Evolutionary conservation across 2,797 vertebrate species (phyloP).

Genomic region (Syncerus caffer): DNA sequence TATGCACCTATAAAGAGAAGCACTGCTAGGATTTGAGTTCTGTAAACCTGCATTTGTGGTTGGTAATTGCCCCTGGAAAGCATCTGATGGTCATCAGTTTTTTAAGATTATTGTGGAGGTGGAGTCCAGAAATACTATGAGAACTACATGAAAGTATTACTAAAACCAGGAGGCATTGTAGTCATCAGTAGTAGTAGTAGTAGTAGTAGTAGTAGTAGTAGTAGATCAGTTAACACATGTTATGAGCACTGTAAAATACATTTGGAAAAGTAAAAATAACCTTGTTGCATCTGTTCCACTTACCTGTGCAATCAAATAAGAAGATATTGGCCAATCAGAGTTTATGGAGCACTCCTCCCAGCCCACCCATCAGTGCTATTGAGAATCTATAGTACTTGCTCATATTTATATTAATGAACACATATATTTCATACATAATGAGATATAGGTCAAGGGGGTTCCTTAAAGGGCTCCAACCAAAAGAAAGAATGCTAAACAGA

Average conservation of each 20-base stretch:
- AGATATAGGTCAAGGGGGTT: slow-evolving; percentile 87
- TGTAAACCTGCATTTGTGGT: slow-evolving; percentile 97
- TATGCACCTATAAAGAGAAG: slow-evolving; percentile 76
- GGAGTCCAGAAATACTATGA: slow-evolving; percentile 98
- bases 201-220: too few species aligned
- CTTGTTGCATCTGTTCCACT: slow-evolving; percentile 96
- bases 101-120: slow-evolving; percentile 96
- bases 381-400: slow-evolving; percentile 95
- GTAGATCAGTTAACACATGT: slow-evolving; percentile 99
- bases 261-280: slow-evolving; percentile 98
- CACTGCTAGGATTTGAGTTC: slow-evolving; percentile 93
- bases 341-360: slow-evolving; percentile 88
- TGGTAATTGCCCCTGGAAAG: slow-evolving; percentile 97
- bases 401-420: slow-evolving; percentile 96
- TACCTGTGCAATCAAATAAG: slow-evolving; percentile 92
- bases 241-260: slow-evolving; percentile 95
- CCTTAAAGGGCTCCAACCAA: slow-evolving; percentile 90
- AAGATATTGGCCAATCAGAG: slow-evolving; percentile 91
- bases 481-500: slow-evolving; percentile 92
- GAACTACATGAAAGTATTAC: slow-evolving; percentile 99
- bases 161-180: slow-evolving; percentile 96
- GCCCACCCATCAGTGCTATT: slow-evolving; percentile 81
- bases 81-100: slow-evolving; percentile 95
- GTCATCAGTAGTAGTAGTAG: too few species aligned
- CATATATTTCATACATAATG: slow-evolving; percentile 92